Percentiles rank a stretch among this genome's conserved stretches.
Conservation (phyloP, 2,888 invertebrate genomes). For the Acanthosepion pharaonis region DNA sequence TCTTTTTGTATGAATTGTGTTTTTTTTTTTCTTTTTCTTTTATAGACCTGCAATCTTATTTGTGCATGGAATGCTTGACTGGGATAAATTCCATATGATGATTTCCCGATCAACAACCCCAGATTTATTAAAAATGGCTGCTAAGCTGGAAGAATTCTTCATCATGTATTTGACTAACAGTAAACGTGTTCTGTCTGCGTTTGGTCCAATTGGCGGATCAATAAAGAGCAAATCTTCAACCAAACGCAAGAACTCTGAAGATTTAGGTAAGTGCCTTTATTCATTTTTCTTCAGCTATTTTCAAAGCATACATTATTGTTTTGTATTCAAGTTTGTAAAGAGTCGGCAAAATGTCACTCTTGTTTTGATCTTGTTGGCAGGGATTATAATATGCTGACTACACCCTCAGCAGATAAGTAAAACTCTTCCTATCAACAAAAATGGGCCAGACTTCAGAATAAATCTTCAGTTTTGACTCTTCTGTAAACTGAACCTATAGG, state of each 20-base stretch:
- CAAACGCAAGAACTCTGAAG: conserved; percentile 55
- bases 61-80: conserved; percentile 90
- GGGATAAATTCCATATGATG: conserved; percentile 97
- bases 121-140: conserved; percentile 96
- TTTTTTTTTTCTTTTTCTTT: not conserved
- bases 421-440: too few relatives aligned
- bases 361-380: not conserved
- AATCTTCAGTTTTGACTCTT: too few relatives aligned
- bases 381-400: too few relatives aligned
- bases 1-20: too few relatives aligned
- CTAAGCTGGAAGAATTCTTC: conserved; percentile 97
- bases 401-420: too few relatives aligned
- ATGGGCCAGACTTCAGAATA: too few relatives aligned
- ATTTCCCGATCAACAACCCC: conserved; percentile 97
- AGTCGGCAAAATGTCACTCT: not conserved
- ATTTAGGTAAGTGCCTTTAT: conserved; percentile 49
- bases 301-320: not conserved
- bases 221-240: conserved; percentile 49
- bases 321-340: not conserved
- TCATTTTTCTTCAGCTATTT: not conserved
- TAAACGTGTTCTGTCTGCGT: conserved; percentile 87
- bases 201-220: conserved; percentile 77
- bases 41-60: conserved; percentile 88
- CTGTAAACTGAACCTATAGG: too few relatives aligned
- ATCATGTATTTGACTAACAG: conserved; percentile 97